phyloP scores from a whole-genome alignment of 2,888 invertebrate genomes.

The Diplazon laetatorius region DNA sequence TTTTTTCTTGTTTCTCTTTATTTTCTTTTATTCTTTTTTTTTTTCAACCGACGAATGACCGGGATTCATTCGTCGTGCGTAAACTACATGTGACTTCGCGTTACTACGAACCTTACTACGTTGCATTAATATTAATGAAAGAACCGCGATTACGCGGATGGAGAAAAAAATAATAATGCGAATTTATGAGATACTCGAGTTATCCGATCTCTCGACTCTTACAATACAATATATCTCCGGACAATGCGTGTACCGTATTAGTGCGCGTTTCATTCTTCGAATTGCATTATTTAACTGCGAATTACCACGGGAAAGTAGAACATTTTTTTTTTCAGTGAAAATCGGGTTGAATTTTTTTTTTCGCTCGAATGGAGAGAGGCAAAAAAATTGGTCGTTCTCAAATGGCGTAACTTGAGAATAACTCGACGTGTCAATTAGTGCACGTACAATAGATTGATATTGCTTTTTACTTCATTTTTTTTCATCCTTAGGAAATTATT shows the following conservation, averaged over 20 bases:
- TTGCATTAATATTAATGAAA: slow-evolving; percentile 43
- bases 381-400: not conserved
- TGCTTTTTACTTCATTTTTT: too few relatives aligned
- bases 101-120: slow-evolving; percentile 26
- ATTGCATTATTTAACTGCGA: slow-evolving; percentile 52
- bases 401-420: too few relatives aligned
- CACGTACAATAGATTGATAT: too few relatives aligned
- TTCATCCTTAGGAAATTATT: too few relatives aligned
- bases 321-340: slow-evolving; percentile 34
- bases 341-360: slow-evolving; percentile 2
- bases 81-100: not conserved
- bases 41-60: slow-evolving; percentile 37
- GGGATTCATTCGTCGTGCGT: slow-evolving; percentile 43
- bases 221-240: not conserved
- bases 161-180: slow-evolving; percentile 1
- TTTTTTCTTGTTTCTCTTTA: not conserved
- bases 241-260: slow-evolving; percentile 16
- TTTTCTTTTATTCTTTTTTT: not conserved
- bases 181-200: not conserved
- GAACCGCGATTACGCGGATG: slow-evolving; percentile 22
- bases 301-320: slow-evolving; percentile 31
- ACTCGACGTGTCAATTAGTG: too few relatives aligned
- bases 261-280: slow-evolving; percentile 9
- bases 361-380: not conserved
- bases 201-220: slow-evolving; percentile 20